Base-by-base conservation (phyloP, 2,888 invertebrate genomes). In the Agapostemon virescens region DNA sequence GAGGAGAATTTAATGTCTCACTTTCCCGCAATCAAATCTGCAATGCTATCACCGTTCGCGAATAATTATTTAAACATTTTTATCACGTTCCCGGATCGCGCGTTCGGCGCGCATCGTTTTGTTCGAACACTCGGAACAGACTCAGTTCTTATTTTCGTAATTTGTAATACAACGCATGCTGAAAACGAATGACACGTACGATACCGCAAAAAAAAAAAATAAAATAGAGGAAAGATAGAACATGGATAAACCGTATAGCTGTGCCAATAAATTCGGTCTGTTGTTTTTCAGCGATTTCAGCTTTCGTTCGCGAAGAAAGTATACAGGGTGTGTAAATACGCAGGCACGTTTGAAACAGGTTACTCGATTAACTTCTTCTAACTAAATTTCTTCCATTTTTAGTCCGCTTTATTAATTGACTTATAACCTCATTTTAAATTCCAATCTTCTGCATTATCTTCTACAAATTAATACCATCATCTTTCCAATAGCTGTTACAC, bases 1-100 rank as follows among this genome's bases (percentile, higher is more conserved):
- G 40, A 77, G 42, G 30, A 45, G 17, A 49, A 11, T 68, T 66
- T 38, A n/a, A 49, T 23, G 23, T 64, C 70, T 64, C 52, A 11
- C 40, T 23, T 36, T 69, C n/a, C 40, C 55, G 26, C 55, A 20
- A 26, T 40, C 40, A 1, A 26, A 40, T 55, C 55, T 6, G 15
- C 26, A 26, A 26, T 2, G 26, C 55, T 23, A 6, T 23, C 23
- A 26, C 26, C 26, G 55, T 26, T 55, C 55, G 13, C 15, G 2
- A 26, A 49, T 49, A 26, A 55, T 55, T 26, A 55, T 55, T 26
- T 15, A 15, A 26, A 55, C 26, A 55, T 26, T 55, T 55, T 55
- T 26, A 26, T n/a, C n/a, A 3, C 11, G 9, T n/a, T 20, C 0
- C 20, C 20, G 45, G 7, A 20, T 45, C 42, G 42, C 42, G 42